phyloP scores from a whole-genome alignment of 2,797 vertebrate species.

The Helarctos malayanus region DNA sequence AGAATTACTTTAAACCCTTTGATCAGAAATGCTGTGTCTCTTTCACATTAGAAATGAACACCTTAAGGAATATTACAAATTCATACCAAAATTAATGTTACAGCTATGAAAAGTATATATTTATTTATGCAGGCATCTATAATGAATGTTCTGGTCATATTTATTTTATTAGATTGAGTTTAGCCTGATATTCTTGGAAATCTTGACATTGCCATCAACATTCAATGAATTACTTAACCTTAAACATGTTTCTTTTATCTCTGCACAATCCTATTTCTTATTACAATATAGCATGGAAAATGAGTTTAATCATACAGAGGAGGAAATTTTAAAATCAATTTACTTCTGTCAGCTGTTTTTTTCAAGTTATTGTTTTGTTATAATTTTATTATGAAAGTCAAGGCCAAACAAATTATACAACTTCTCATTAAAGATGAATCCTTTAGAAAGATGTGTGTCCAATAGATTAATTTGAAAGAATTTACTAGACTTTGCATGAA shows the following conservation, averaged over 20 bases:
- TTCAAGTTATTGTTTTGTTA: constrained; percentile 58
- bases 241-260: constrained; percentile 44
- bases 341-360: constrained; percentile 70
- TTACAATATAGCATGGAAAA: constrained; percentile 72
- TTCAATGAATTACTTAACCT: constrained; percentile 35
- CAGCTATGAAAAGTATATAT: constrained; percentile 36
- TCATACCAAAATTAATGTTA: constrained; percentile 70
- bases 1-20: constrained; percentile 62
- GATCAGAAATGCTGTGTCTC: constrained; percentile 76
- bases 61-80: constrained; percentile 75
- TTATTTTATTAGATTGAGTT: constrained; percentile 81
- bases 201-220: constrained; percentile 55
- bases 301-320: constrained; percentile 71
- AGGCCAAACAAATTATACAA: constrained; percentile 78
- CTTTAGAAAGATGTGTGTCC: constrained; percentile 4
- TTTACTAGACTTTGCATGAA: neutral
- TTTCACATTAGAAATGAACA: constrained; percentile 77
- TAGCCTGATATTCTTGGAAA: constrained; percentile 70
- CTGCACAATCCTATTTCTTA: constrained; percentile 21
- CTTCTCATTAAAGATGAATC: constrained; percentile 66
- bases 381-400: constrained; percentile 62
- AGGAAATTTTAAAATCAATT: constrained; percentile 81
- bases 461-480: neutral
- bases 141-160: constrained; percentile 65
- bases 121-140: constrained; percentile 78